Conservation (phyloP, 37 sponge, comb jelly and placozoan species). For the Hexactinellida sp. region DNA sequence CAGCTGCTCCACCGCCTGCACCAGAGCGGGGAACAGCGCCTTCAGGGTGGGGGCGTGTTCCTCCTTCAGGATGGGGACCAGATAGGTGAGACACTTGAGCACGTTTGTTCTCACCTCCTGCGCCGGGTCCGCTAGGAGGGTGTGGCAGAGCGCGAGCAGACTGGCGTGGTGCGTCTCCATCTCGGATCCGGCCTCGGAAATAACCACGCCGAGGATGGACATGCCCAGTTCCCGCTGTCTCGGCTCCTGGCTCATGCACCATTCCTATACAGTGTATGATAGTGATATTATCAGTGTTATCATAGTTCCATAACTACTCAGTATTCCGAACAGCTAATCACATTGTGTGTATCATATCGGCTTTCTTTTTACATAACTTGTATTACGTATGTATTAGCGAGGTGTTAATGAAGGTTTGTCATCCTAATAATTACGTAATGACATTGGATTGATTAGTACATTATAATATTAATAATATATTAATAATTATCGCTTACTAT, state of each 20-base stretch:
- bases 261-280: slow-evolving; percentile 6
- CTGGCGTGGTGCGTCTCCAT: background rate
- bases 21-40: background rate
- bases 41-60: background rate
- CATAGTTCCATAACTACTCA: too few species aligned
- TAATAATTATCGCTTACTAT: too few species aligned
- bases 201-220: background rate
- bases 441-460: too few species aligned
- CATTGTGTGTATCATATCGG: too few species aligned
- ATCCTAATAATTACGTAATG: too few species aligned
- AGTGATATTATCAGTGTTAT: too few species aligned
- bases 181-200: background rate
- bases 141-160: background rate
- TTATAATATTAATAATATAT: too few species aligned
- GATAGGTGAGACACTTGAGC: background rate
- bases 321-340: too few species aligned
- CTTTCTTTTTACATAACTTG: too few species aligned
- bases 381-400: too few species aligned
- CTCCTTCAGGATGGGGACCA: background rate
- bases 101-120: background rate
- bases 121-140: background rate
- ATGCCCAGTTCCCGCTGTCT: background rate
- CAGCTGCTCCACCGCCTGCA: slow-evolving; percentile 29
- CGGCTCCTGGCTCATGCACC: background rate
- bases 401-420: too few species aligned